Evolutionary conservation across 1,140 invertebrate species (phyloP).

Genomic region (Ceratosolen solmsi): DNA sequence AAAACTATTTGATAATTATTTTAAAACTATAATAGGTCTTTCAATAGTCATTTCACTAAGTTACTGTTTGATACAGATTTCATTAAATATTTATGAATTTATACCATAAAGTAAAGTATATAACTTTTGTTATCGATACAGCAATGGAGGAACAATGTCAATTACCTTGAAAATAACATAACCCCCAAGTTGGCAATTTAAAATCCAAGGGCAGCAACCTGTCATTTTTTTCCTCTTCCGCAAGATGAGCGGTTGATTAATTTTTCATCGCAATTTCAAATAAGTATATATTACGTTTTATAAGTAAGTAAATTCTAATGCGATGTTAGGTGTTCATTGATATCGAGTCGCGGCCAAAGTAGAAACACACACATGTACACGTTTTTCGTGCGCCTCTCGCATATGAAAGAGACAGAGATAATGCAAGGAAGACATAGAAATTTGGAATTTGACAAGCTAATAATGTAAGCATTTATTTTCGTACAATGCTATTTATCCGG

Average conservation of each 20-base stretch:
- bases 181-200: constrained; percentile 39
- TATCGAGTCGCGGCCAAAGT: constrained; percentile 21
- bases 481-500: not conserved
- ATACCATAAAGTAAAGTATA: constrained; percentile 8
- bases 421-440: constrained; percentile 17
- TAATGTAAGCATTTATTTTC: not conserved
- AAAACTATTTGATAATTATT: not conserved
- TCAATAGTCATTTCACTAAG: not conserved
- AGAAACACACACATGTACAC: constrained; percentile 24
- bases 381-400: not conserved
- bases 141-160: constrained; percentile 33
- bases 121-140: constrained; percentile 17
- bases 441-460: constrained; percentile 19
- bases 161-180: constrained; percentile 50
- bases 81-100: not conserved
- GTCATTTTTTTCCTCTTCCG: constrained; percentile 30
- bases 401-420: not conserved
- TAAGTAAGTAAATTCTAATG: not conserved
- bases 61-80: constrained; percentile 13
- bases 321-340: constrained; percentile 18
- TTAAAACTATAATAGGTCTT: not conserved
- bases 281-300: not conserved
- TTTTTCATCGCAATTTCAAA: not conserved
- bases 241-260: constrained; percentile 13
- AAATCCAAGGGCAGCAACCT: constrained; percentile 15